phyloP scores from a whole-genome alignment of 2,797 vertebrate genomes.

The Orientallactaga sibirica region DNA sequence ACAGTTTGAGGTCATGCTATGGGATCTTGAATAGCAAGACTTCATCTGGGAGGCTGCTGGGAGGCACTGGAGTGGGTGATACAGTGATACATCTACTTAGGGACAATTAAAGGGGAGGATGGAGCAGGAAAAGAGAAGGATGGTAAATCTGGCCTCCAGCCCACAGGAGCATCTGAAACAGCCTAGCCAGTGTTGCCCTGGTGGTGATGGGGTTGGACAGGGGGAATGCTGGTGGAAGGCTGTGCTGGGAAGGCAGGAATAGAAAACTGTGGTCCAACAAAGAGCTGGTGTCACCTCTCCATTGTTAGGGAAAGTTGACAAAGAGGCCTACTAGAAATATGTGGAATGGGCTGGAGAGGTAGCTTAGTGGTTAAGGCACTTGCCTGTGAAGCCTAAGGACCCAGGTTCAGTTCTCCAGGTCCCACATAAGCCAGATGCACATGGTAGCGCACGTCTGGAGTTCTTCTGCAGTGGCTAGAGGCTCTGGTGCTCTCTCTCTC shows the following conservation, averaged over 20 bases:
- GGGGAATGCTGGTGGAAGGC: background rate
- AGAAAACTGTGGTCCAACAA: background rate
- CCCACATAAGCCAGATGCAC: too few species aligned
- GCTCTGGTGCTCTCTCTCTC: too few species aligned
- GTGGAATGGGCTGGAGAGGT: background rate
- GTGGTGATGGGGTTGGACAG: background rate
- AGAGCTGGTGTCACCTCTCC: background rate
- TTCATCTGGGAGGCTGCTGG: background rate
- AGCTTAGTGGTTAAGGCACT: too few species aligned
- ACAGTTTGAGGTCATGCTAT: background rate
- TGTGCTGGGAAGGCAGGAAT: background rate
- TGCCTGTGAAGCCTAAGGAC: too few species aligned
- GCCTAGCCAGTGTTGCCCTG: background rate
- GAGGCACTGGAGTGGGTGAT: background rate
- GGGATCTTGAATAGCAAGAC: background rate
- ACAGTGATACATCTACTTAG: background rate
- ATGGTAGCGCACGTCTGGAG: too few species aligned
- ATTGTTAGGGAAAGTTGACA: background rate
- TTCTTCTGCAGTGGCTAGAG: too few species aligned
- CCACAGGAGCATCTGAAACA: background rate
- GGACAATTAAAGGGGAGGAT: background rate
- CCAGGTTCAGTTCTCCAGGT: too few species aligned
- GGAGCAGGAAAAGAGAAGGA: background rate
- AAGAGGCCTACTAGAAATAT: background rate
- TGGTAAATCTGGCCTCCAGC: background rate